Conservation (phyloP, 2,797 vertebrate genomes). For the Acipenser transmontanus region DNA sequence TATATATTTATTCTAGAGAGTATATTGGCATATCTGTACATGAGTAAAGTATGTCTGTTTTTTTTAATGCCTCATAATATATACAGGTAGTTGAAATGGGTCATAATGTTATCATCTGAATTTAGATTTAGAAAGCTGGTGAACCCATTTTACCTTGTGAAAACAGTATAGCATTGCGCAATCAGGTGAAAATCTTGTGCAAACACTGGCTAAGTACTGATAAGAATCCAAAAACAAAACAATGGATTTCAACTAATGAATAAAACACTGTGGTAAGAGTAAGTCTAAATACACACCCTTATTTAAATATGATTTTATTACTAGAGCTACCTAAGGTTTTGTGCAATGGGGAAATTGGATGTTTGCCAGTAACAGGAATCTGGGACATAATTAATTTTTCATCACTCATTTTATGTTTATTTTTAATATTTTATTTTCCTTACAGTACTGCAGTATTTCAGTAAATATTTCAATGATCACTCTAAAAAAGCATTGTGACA, state of each 20-base stretch:
- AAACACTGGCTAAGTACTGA: conserved; percentile 70
- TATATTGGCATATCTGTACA: too few species aligned
- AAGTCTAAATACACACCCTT: conserved; percentile 71
- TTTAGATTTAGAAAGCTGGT: not conserved
- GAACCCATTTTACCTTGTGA: conserved; percentile 25
- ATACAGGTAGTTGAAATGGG: not conserved
- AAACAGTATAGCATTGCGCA: conserved; percentile 60
- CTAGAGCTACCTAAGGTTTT: conserved; percentile 32
- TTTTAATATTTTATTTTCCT: too few species aligned
- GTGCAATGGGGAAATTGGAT: not conserved
- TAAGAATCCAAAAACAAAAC: conserved; percentile 74
- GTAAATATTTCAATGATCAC: too few species aligned
- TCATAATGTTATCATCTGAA: not conserved
- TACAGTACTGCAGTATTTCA: too few species aligned
- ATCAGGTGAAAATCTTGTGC: conserved; percentile 68
- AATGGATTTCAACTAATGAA: conserved; percentile 77
- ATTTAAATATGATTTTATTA: conserved; percentile 71
- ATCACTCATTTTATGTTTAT: not conserved
- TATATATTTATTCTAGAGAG: too few species aligned
- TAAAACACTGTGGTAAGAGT: conserved; percentile 75
- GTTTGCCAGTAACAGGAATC: not conserved
- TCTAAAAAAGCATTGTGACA: too few species aligned
- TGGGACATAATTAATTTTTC: not conserved
- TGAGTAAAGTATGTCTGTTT: too few species aligned
- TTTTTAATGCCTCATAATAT: not conserved